These are phyloP conservation scores for Macrosteles quadrilineatus DNA, from an alignment of 1,140 invertebrate genomes.

Conservation along the genomic window DNA sequence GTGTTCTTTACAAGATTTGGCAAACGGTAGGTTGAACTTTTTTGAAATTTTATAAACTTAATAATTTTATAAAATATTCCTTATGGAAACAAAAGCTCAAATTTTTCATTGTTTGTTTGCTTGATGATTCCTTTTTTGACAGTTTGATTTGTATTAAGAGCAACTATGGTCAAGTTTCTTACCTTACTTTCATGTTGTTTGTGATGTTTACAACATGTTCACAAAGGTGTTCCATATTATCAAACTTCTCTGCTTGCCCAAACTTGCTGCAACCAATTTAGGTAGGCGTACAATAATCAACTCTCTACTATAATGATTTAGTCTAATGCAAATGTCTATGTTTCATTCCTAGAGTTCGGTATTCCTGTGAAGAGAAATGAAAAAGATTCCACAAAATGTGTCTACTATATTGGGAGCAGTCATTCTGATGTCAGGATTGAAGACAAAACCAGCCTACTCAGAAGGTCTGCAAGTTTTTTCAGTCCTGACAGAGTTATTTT, in stretches of 20 bases:
- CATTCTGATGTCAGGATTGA: constrained; percentile 26
- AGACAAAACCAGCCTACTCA: constrained; percentile 31
- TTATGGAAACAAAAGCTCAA: constrained; percentile 7
- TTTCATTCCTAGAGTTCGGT: constrained; percentile 51
- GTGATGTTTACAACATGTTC: too few species aligned
- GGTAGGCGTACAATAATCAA: too few species aligned
- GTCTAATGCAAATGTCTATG: too few species aligned
- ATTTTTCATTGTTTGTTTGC: too few species aligned
- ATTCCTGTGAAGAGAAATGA: constrained; percentile 45
- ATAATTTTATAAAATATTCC: constrained; percentile 28
- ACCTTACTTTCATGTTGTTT: too few species aligned
- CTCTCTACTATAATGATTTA: too few species aligned
- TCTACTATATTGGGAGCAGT: constrained; percentile 34
- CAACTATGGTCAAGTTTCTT: too few species aligned
- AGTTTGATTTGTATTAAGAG: too few species aligned
- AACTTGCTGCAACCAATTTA: too few species aligned
- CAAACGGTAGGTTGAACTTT: constrained; percentile 52
- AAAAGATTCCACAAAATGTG: constrained; percentile 45
- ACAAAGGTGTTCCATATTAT: too few species aligned
- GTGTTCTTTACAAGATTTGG: constrained; percentile 65
- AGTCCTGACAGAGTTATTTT: constrained; percentile 39
- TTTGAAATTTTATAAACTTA: constrained; percentile 6
- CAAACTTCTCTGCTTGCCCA: too few species aligned
- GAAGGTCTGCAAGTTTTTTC: constrained; percentile 37
- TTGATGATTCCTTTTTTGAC: too few species aligned